Evolutionary conservation across 2,888 invertebrate genomes (phyloP), one percentile per base, ranked within the genome.

Genomic region (Merodon equestris): DNA sequence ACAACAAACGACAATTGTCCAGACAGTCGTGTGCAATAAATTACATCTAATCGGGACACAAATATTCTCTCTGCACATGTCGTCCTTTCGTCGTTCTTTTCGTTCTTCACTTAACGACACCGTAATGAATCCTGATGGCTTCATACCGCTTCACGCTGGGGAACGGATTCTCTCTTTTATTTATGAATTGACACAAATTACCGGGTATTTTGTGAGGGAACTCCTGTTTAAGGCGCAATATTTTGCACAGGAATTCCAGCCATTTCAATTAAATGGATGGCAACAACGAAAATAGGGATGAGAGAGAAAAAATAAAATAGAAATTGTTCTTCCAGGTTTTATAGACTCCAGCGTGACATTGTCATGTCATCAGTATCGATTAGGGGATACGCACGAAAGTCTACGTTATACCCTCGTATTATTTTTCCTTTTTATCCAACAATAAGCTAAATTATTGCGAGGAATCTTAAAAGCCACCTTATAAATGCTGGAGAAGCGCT

Each of bases 131-230:
- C 66, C 56, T 77, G 72, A 67, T 60, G 77, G 77, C 72, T 77
- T 72, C 72, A 77, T 72, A 72, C 77, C 7, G 27, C 27, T 27
- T 27, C 27, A 27, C 27, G 7, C 2, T 67, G 66, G 66, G 34
- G 27, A 72, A 72, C 60, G 77, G 56, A 57, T 73, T 77, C 67
- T 58, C 50, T 27, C 27, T 67, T 51, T 77, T 72, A 67, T 77
- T 77, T 77, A 77, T 72, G 77, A 77, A 77, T 72, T 67, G 72
- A 72, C 60, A 67, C 66, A 73, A 77, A 72, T 77, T 60, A 75
- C 27, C 27, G 27, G 27, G 27, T 27, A 27, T 27, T 27, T 27
- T 70, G 48, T 48, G 70, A 18, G 44, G 61, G 27, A 36, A 40
- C 17, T 18, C 42, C 58, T 45, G 17, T 76, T 54, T 56, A 40